Evolutionary conservation across 2,797 vertebrate genomes (phyloP).

Genomic region (Carduelis carduelis): DNA sequence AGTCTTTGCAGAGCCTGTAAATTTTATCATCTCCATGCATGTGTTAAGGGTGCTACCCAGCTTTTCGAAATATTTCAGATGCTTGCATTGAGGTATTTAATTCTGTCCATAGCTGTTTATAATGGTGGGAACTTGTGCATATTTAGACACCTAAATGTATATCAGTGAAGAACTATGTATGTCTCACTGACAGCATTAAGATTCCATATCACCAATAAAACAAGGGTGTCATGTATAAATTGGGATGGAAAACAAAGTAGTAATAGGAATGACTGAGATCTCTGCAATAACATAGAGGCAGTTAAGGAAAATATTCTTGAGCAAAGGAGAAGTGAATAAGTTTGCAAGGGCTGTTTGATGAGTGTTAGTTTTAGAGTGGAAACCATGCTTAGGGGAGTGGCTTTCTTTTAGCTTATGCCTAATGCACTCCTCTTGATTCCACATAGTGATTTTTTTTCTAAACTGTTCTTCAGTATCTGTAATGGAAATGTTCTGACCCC

Average conservation of each 20-base stretch:
- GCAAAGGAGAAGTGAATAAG: neutral
- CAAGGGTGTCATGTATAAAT: neutral
- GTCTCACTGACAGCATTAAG: neutral
- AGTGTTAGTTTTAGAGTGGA: neutral
- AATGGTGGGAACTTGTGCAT: neutral
- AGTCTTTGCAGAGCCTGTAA: neutral
- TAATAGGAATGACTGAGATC: neutral
- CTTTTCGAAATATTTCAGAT: neutral
- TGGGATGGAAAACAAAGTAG: neutral
- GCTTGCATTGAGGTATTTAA: neutral
- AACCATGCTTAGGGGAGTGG: neutral
- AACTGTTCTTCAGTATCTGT: neutral
- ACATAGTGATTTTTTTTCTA: neutral
- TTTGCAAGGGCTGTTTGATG: neutral
- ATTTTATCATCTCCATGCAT: neutral
- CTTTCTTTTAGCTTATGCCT: neutral
- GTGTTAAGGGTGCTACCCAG: neutral
- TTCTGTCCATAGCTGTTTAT: neutral
- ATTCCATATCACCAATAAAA: neutral
- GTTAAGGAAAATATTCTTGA: neutral
- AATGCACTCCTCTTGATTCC: neutral
- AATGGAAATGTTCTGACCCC: neutral
- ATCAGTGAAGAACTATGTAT: neutral
- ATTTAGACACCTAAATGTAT: neutral
- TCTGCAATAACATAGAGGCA: neutral